Evolutionary conservation across 2,113 vertebrate genomes (phyloP), one percentile per base, ranked within the genome.

Genomic region (Telmatochromis sp.): DNA sequence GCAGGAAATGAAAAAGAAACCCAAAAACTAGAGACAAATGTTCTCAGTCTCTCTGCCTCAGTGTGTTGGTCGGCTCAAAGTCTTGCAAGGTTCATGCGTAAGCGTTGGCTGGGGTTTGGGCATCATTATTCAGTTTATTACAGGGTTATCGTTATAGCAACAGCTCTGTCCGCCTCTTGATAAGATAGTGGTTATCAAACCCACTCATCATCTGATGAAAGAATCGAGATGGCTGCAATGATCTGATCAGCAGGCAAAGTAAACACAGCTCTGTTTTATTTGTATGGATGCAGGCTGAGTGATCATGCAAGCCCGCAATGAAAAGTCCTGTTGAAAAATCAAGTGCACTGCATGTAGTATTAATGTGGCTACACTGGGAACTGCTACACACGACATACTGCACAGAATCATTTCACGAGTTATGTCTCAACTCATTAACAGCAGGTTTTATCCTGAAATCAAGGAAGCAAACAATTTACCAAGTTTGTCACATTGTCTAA

Each of bases 91-190:
- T 75, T 68, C 53, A 37, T 9, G 9, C 7, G 33, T 57, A 80
- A 51, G 42, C 3, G 6, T 54, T 84, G 80, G 80, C 58, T 82
- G 65, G 31, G 81, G 51, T 49, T 53, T 82, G 80, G 58, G 75
- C 84, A 7, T 85, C 73, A 85, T 89, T 60, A 80, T 83, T 90
- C 26, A n/a, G 54, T 80, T 83, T 87, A 84, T 92, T 80, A 80
- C 65, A 49, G 78, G 85, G 86, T 90, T 90, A 90, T 93, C 47
- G 28, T 89, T 80, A 85, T 91, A 87, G 90, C 57, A 91, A 86
- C 90, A 49, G 81, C 53, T 81, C 85, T 82, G 47, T 82, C 51
- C 14, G 8, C 82, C 84, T 87, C 89, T 88, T 40, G 51, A 81
- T 31, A 51, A 82, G 78, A 88, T 82, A 54, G 81, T 6, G 37